Percentiles rank a stretch among this genome's conserved stretches.
Evolutionary conservation across 1,140 invertebrate species (phyloP).

Genomic region (Drosophila lini): DNA sequence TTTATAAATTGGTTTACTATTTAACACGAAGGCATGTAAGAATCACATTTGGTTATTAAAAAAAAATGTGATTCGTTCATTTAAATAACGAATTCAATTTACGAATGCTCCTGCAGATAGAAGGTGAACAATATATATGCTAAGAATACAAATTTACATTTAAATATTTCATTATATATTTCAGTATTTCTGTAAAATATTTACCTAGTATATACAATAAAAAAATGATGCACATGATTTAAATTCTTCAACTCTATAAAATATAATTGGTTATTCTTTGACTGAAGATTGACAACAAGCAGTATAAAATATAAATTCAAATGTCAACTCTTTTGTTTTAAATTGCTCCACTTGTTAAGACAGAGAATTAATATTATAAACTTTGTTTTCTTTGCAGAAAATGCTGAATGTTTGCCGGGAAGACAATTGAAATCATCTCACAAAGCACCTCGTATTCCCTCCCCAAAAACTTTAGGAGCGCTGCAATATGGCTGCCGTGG

Average conservation of each 20-base stretch:
- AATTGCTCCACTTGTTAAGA: slow-evolving; percentile 1
- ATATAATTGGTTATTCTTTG: neutral
- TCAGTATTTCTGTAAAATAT: neutral
- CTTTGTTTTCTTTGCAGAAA: slow-evolving; percentile 57
- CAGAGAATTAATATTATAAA: slow-evolving; percentile 3
- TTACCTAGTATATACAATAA: neutral
- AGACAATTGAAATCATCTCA: slow-evolving; percentile 40
- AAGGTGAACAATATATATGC: no score
- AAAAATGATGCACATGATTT: no score
- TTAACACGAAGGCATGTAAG: neutral
- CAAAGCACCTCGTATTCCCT: slow-evolving; percentile 43
- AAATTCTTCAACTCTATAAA: neutral
- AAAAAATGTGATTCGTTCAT: neutral
- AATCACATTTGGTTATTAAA: no score
- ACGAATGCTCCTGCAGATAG: neutral
- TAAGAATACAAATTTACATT: no score
- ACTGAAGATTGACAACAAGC: neutral
- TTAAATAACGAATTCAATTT: neutral
- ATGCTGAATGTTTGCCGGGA: slow-evolving; percentile 42
- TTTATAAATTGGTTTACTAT: neutral
- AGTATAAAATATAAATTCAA: neutral
- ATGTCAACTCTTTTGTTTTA: neutral
- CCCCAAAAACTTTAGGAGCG: slow-evolving; percentile 36
- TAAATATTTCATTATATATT: neutral
- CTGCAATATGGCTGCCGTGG: slow-evolving; percentile 60